These are phyloP conservation scores for Columba janthina DNA, from an alignment of 2,113 vertebrate genomes.

Conservation along the genomic window DNA sequence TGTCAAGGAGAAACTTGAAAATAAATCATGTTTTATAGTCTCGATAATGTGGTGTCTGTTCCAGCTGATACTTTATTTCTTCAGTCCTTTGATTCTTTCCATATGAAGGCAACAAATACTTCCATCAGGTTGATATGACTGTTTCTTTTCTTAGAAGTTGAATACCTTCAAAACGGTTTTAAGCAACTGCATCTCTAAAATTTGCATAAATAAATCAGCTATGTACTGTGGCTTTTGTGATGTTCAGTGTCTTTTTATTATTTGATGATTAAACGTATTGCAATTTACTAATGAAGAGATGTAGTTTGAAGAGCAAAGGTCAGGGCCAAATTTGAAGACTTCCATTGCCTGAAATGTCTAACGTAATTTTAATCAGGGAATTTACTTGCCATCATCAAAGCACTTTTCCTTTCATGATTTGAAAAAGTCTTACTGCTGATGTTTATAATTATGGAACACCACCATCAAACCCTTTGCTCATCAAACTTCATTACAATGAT, in stretches of 20 bases:
- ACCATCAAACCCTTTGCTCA: conserved; percentile 69
- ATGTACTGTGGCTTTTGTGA: conserved; percentile 51
- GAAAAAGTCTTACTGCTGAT: conserved; percentile 66
- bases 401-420: conserved; percentile 55
- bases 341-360: conserved; percentile 51
- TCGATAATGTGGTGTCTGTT: conserved; percentile 62
- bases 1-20: conserved; percentile 67
- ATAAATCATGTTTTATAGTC: conserved; percentile 73
- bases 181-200: conserved; percentile 34
- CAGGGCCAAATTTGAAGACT: conserved; percentile 44
- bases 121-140: conserved; percentile 32
- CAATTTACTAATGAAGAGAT: conserved; percentile 71
- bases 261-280: conserved; percentile 67
- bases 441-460: conserved; percentile 74
- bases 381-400: conserved; percentile 71
- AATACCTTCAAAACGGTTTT: conserved; percentile 26
- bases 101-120: conserved; percentile 68
- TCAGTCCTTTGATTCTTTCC: conserved; percentile 73
- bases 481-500: conserved; percentile 73
- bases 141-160: conserved; percentile 43
- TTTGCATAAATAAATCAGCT: conserved; percentile 68
- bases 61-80: conserved; percentile 66
- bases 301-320: conserved; percentile 60
- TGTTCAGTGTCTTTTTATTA: conserved; percentile 63
- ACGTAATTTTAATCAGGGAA: conserved; percentile 64